Evolutionary conservation across 2,797 vertebrate genomes (phyloP).

Genomic region (Peromyscus attwateri): DNA sequence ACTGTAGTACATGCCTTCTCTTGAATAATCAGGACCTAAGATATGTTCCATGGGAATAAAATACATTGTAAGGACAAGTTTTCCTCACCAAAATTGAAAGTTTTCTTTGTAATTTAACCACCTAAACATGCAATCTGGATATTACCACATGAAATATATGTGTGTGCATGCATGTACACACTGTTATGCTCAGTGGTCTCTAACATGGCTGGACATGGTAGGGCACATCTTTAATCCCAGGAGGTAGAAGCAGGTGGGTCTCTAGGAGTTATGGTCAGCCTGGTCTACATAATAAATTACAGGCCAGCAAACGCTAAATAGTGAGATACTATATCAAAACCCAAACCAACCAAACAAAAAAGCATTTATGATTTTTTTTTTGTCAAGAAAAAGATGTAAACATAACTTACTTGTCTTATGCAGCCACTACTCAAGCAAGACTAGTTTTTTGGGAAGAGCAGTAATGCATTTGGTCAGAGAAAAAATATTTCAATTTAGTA

Average conservation of each 20-base stretch:
- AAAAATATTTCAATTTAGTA: conserved; percentile 23
- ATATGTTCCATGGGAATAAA: neutral
- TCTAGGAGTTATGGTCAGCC: neutral
- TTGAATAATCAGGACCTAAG: neutral
- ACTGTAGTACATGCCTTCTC: neutral
- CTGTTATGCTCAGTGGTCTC: neutral
- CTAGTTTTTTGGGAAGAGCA: neutral
- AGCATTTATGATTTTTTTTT: neutral
- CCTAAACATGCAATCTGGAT: neutral
- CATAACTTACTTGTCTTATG: conserved; percentile 26
- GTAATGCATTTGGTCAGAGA: conserved; percentile 49
- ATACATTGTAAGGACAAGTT: conserved; percentile 38
- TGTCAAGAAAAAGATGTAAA: conserved; percentile 53
- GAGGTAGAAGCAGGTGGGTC: neutral
- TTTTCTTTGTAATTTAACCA: conserved; percentile 45
- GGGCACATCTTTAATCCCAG: neutral
- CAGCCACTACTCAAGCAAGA: neutral
- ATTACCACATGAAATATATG: neutral
- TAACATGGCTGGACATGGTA: neutral
- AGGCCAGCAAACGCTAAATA: neutral
- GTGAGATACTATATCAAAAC: neutral
- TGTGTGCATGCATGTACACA: neutral
- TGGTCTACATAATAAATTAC: neutral
- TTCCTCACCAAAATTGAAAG: conserved; percentile 5
- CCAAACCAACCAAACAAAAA: neutral